Evolutionary conservation across 2,113 vertebrate genomes (phyloP), one percentile per base, ranked within the genome.

Genomic region (Aptenodytes forsteri): DNA sequence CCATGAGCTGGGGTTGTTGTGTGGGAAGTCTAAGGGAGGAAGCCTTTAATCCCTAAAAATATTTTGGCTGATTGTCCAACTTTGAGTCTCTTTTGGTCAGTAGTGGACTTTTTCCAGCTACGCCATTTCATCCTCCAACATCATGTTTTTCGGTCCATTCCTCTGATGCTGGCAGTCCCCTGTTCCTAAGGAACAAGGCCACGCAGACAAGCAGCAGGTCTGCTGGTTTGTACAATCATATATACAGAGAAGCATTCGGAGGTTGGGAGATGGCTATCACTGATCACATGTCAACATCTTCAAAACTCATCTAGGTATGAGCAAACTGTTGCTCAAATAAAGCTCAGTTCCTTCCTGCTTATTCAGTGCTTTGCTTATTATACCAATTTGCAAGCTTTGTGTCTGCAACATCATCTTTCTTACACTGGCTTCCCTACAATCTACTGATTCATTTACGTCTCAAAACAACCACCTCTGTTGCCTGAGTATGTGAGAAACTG

Each of bases 221-320:
- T 40, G 32, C 55, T 77, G 81, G 49, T 62, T 85, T 89, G 87
- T 69, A 62, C 70, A 58, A 34, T 72, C 40, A 3, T 11, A 65
- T 2, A 4, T 64, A 20, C 34, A 77, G 46, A 77, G 58, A 46
- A 73, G 49, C 36, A 12, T 61, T 49, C 9, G 5, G 62, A 93
- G 93, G 89, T 75, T 96, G 91, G 71, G 91, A 97, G 96, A 97
- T 91, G 84, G 84, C 79, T 94, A 83, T 95, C 91, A 16, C 66
- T 13, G 40, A 27, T 83, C 84, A 58, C 7, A 2, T 75, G 73
- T 42, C 81, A 87, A 4, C 62, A 76, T 83, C 84, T 94, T 96
- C 89, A 95, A 71, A 91, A 87, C 82, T 86, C 79, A 70, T 83
- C 70, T 94, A 7, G 6, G 42, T 58, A 59, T 95, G 93, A 96